These are phyloP conservation scores for Lycocerus yunnanus DNA, from an alignment of 2,888 invertebrate species.

Conservation along the genomic window DNA sequence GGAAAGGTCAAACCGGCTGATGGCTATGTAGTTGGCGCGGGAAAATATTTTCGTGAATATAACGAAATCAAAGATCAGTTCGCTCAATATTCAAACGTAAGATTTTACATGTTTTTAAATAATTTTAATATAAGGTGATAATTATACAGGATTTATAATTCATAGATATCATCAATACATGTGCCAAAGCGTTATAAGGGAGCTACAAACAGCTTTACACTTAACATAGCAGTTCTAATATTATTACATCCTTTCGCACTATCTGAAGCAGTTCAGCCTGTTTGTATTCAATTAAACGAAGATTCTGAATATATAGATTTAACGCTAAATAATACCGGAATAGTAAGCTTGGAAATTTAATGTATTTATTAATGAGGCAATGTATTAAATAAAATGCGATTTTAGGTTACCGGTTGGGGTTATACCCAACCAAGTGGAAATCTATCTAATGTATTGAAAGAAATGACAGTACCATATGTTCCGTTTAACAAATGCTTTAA, in stretches of 20 bases:
- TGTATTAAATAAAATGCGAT: neutral
- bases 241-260: neutral
- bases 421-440: neutral
- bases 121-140: neutral
- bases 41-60: neutral
- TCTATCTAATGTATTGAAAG: neutral
- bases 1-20: neutral
- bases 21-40: neutral
- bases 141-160: neutral
- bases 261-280: neutral
- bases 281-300: conserved; percentile 20
- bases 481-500: neutral
- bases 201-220: neutral
- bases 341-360: conserved; percentile 33
- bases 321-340: conserved; percentile 23
- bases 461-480: neutral
- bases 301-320: conserved; percentile 13
- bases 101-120: neutral
- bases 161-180: neutral
- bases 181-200: neutral
- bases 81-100: neutral
- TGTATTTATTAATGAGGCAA: neutral
- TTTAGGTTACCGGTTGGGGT: neutral
- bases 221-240: neutral
- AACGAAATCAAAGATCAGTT: neutral